phyloP scores from a whole-genome alignment of 1,140 invertebrate species.

The Lethrus apterus region DNA sequence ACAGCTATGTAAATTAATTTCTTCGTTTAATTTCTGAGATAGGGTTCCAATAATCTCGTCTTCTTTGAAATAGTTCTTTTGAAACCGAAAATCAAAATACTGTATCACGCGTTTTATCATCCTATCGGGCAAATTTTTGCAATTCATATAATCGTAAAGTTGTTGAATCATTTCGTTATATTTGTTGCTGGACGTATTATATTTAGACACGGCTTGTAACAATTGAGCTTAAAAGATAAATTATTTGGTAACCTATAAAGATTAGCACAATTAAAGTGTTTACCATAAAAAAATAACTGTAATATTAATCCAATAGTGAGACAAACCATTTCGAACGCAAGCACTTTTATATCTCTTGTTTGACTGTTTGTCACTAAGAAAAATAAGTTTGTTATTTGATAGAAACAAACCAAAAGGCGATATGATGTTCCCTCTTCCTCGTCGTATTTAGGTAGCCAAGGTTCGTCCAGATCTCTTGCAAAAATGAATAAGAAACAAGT shows the following conservation, averaged over 20 bases:
- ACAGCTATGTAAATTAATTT: slow-evolving; percentile 14
- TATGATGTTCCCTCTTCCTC: neutral
- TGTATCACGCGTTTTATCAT: slow-evolving; percentile 20
- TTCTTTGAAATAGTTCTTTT: slow-evolving; percentile 28
- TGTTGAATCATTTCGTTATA: slow-evolving; percentile 23
- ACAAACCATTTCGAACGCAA: slow-evolving; percentile 1
- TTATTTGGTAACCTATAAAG: neutral
- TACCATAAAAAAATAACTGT: slow-evolving; percentile 7
- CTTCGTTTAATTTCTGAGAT: slow-evolving; percentile 17
- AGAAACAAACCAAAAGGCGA: neutral
- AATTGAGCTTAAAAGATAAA: slow-evolving; percentile 1
- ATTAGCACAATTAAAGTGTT: neutral
- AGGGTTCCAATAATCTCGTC: slow-evolving; percentile 18
- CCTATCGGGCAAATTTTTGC: slow-evolving; percentile 22
- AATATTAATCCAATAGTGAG: slow-evolving; percentile 1
- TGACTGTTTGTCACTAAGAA: neutral
- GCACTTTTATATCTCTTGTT: neutral
- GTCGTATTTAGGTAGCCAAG: neutral
- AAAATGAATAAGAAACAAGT: slow-evolving; percentile 2
- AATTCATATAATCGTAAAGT: slow-evolving; percentile 22
- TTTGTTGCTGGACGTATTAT: slow-evolving; percentile 14
- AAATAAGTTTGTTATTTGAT: slow-evolving; percentile 1
- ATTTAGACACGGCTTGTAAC: neutral
- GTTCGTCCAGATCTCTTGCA: neutral
- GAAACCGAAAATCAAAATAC: slow-evolving; percentile 30